Evolutionary conservation across 2,797 vertebrate genomes (phyloP).

Genomic region (Notolepis coatsorum): DNA sequence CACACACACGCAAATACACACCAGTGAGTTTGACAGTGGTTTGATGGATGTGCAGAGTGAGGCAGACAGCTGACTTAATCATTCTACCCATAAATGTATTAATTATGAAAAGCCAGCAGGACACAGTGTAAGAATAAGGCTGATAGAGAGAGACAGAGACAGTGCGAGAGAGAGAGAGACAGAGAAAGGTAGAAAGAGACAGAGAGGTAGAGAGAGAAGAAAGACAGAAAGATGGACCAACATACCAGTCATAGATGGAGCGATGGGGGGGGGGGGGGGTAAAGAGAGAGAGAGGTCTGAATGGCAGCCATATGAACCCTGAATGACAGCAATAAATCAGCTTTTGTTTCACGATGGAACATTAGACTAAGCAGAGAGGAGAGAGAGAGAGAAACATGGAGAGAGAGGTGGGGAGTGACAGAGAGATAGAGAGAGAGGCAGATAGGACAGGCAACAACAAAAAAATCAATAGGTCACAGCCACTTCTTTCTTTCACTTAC

Average conservation of each 20-base stretch:
- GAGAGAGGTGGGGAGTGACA: neutral
- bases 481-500: too few species aligned
- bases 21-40: conserved; percentile 54
- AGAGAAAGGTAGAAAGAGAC: neutral
- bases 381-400: neutral
- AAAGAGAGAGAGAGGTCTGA: too few species aligned
- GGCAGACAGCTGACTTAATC: conserved; percentile 65
- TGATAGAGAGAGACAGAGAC: conserved; percentile 13
- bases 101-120: conserved; percentile 43
- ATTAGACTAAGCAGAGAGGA: conserved; percentile 14
- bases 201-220: neutral
- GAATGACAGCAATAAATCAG: conserved; percentile 45
- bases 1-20: conserved; percentile 3
- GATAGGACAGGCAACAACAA: too few species aligned
- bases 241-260: too few species aligned
- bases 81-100: conserved; percentile 58
- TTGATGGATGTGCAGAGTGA: conserved; percentile 57
- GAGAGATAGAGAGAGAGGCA: neutral
- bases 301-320: conserved; percentile 25
- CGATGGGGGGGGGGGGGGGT: neutral
- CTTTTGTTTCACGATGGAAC: conserved; percentile 36
- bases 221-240: too few species aligned
- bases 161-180: conserved; percentile 21
- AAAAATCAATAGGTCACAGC: too few species aligned
- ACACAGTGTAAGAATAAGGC: conserved; percentile 33